A percentile compares a stretch with the other conserved stretches of the same genome.
Evolutionary conservation across 1,140 invertebrate species (phyloP).

Genomic region (Bombus ignitus): DNA sequence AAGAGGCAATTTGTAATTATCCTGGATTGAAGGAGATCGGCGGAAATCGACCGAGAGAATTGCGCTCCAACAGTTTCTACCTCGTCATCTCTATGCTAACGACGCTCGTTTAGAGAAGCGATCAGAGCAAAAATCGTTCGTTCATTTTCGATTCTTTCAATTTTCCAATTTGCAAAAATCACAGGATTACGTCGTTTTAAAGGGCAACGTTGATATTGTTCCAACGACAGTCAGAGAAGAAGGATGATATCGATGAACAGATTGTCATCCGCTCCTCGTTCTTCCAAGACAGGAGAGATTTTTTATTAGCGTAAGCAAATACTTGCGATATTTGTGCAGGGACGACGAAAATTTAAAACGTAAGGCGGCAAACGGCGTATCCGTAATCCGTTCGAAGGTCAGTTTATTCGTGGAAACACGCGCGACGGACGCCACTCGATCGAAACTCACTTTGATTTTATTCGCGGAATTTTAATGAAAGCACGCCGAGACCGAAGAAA

Average conservation of each 20-base stretch:
- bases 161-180: too few species aligned
- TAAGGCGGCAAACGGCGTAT: neutral
- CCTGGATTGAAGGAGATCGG: neutral
- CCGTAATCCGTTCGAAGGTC: neutral
- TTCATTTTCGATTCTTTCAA: neutral
- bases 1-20: constrained; percentile 33
- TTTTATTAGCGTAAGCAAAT: neutral
- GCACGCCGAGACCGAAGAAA: neutral
- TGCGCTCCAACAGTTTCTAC: neutral
- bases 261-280: neutral
- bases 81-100: neutral
- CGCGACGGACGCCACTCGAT: too few species aligned
- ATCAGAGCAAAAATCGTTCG: neutral
- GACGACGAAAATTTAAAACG: neutral
- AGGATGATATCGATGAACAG: neutral
- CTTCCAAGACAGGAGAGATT: too few species aligned
- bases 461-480: neutral
- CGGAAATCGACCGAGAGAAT: neutral
- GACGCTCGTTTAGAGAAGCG: too few species aligned
- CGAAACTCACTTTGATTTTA: neutral
- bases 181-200: neutral
- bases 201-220: neutral
- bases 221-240: neutral
- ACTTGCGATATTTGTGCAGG: neutral
- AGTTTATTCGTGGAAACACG: neutral